phyloP scores from a whole-genome alignment of 2,888 invertebrate species.

The Plutella xylostella region DNA sequence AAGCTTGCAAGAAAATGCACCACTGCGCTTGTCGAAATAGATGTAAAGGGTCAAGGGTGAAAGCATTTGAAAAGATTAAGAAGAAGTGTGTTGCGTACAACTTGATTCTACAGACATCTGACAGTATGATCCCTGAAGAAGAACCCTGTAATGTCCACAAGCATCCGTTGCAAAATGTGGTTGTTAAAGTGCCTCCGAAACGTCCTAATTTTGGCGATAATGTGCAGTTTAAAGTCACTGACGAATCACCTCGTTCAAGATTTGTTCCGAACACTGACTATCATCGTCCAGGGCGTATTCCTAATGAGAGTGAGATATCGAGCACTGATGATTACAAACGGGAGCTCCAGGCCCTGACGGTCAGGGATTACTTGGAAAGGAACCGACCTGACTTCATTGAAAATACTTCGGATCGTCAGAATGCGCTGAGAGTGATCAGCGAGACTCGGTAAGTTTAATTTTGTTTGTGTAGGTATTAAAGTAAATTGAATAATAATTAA shows the following conservation, averaged over 20 bases:
- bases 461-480: no score
- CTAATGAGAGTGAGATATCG: conserved; percentile 43
- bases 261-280: background rate
- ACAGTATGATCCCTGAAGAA: conserved; percentile 49
- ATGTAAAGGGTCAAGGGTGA: conserved; percentile 37
- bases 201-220: background rate
- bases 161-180: conserved; percentile 41
- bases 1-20: conserved; percentile 42
- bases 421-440: conserved; percentile 43
- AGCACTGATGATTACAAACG: conserved; percentile 42
- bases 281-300: conserved; percentile 41
- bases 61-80: conserved; percentile 34
- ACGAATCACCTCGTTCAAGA: background rate
- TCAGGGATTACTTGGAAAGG: conserved; percentile 76
- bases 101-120: conserved; percentile 56
- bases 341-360: conserved; percentile 43
- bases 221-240: background rate
- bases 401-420: conserved; percentile 40
- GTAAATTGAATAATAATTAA: no score
- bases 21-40: conserved; percentile 44
- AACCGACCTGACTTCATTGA: conserved; percentile 79
- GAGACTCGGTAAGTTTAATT: conserved; percentile 40
- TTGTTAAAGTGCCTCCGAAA: conserved; percentile 51
- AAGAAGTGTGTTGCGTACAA: conserved; percentile 57
- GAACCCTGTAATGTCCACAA: conserved; percentile 22